Percentiles rank a stretch among this genome's conserved stretches.
Conservation (phyloP, 2,797 vertebrate genomes). For the Gobionotothen gibberifrons region DNA sequence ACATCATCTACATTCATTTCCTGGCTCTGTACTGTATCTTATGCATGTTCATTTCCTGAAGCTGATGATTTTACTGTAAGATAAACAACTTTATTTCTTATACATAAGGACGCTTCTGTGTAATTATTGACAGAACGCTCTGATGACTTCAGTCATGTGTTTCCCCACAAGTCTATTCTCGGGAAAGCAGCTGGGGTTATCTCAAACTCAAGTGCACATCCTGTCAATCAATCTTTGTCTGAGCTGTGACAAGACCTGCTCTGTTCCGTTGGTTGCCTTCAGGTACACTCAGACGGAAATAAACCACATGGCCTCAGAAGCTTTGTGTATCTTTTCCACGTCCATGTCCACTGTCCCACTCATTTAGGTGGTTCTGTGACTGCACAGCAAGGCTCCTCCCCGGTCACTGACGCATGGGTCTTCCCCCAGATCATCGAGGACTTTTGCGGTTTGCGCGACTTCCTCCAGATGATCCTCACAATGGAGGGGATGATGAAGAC, state of each 20-base stretch:
- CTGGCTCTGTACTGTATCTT: too few relatives aligned
- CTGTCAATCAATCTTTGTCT: background rate
- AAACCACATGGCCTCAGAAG: background rate
- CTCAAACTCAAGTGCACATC: background rate
- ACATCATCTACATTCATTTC: too few relatives aligned
- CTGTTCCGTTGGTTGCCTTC: background rate
- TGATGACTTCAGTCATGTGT: too few relatives aligned
- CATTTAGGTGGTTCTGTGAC: background rate
- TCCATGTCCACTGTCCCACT: background rate
- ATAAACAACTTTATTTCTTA: too few relatives aligned
- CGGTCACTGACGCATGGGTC: background rate
- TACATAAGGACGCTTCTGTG: too few relatives aligned
- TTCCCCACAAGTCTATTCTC: too few relatives aligned
- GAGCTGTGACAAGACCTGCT: background rate
- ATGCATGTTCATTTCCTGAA: too few relatives aligned
- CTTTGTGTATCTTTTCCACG: background rate
- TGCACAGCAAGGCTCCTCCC: background rate
- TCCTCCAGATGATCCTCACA: constrained; percentile 80
- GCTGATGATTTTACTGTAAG: too few relatives aligned
- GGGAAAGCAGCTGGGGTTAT: background rate
- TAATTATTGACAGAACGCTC: too few relatives aligned
- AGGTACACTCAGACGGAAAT: background rate
- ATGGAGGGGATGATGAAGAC: constrained; percentile 86
- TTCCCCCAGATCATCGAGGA: background rate
- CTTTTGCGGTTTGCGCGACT: constrained; percentile 45